These are phyloP conservation scores for Electrona antarctica DNA, from an alignment of 2,113 vertebrate species.

Conservation along the genomic window DNA sequence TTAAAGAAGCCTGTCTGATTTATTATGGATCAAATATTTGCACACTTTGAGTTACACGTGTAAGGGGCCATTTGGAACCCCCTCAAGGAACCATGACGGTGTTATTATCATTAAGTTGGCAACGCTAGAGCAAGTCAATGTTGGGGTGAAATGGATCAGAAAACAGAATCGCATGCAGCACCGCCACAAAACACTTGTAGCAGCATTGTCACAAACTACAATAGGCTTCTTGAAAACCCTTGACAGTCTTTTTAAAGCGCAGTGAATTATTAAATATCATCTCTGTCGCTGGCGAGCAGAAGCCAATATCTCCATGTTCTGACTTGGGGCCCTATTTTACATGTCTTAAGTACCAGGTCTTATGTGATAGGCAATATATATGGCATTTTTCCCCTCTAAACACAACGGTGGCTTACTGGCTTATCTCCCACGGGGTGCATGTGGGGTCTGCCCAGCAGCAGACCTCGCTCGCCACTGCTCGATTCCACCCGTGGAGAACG, in stretches of 20 bases:
- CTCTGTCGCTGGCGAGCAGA: too few relatives aligned
- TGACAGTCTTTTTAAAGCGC: conserved; percentile 15
- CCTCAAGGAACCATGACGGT: conserved; percentile 23
- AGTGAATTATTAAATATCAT: conserved; percentile 12
- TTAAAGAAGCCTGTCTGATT: conserved; percentile 51
- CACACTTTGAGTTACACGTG: conserved; percentile 1
- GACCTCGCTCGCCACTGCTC: too few relatives aligned
- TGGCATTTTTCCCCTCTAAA: too few relatives aligned
- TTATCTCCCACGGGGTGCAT: too few relatives aligned
- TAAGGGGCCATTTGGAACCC: not conserved
- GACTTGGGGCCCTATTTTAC: too few relatives aligned
- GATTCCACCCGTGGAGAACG: too few relatives aligned
- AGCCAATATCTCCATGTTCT: too few relatives aligned
- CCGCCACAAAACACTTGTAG: conserved; percentile 13
- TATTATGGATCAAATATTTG: conserved; percentile 33
- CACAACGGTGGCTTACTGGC: too few relatives aligned
- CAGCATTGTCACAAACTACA: conserved; percentile 8
- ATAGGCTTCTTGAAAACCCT: conserved; percentile 59
- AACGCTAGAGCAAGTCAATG: conserved; percentile 1
- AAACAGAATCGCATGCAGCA: conserved; percentile 4
- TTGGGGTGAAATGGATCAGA: not conserved
- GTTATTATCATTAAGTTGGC: conserved; percentile 14
- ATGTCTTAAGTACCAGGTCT: too few relatives aligned
- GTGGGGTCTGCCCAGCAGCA: too few relatives aligned
- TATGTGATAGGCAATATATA: too few relatives aligned